Evolutionary conservation across 2,797 vertebrate species (phyloP), one percentile per base, ranked within the genome.

Genomic region (Taeniopygia guttata): DNA sequence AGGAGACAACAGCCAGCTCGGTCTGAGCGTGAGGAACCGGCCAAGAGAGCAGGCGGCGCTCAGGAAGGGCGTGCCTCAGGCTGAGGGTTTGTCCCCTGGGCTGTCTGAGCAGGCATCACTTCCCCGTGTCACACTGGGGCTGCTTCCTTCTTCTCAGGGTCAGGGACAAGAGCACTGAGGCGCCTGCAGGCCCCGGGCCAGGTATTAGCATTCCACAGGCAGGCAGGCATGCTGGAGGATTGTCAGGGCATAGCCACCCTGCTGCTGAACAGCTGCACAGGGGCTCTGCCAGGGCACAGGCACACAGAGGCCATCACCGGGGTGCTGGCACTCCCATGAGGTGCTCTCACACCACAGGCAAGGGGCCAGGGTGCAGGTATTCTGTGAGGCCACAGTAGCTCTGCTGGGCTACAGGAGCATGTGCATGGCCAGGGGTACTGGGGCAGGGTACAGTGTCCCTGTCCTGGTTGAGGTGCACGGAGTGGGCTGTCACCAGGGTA

Each of bases 41-140:
- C 51, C 2, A 3, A 30, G 76, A 70, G 62, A 60, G 63, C 73
- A 68, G 64, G 60, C 54, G 1, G 30, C 0, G 34, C 81, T 90
- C 93, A 96, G 95, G 95, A 96, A 96, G 94, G 95, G 95, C 91
- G 95, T 94, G 89, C 84, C 89, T 56, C 83, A 27, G 73, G 76
- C 90, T 38, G 49, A 88, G 73, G 54, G 80, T 63, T 88, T 94
- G 80, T 95, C 49, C 79, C 58, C 60, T 69, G 88, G 64, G 80
- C 91, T 87, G 81, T 60, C 73, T 78, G 42, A 49, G 79, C 79
- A 87, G 45, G 83, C 95, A 95, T 93, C 95, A 93, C 80, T 96
- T 96, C 95, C 96, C 80, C 1, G 2, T 87, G 92, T 94, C 92
- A 90, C 76, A 51, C 63, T 8, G 1, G 46, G 55, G 75, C 38